These are phyloP conservation scores for Centropristis striata DNA, from an alignment of 2,113 vertebrate genomes.

Conservation along the genomic window DNA sequence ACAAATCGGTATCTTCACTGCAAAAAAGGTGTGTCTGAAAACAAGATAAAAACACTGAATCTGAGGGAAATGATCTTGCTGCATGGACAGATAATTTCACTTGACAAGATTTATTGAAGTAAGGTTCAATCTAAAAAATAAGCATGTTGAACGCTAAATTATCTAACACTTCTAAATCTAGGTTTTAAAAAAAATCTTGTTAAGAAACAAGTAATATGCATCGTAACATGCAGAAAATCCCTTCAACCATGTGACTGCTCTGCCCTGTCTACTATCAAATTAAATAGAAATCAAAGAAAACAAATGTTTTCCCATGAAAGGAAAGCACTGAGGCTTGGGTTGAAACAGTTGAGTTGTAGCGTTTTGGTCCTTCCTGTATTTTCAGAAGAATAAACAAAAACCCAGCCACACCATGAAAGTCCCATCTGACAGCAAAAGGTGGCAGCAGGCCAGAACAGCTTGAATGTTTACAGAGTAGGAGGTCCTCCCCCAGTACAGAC, in stretches of 20 bases:
- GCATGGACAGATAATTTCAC: too few relatives aligned
- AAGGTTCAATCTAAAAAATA: too few relatives aligned
- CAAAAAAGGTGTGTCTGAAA: too few relatives aligned
- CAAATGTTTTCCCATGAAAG: not conserved
- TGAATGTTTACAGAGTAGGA: not conserved
- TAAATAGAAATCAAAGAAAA: not conserved
- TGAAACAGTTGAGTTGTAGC: not conserved
- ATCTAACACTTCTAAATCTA: too few relatives aligned
- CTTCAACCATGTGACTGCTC: not conserved
- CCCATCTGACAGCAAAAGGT: not conserved
- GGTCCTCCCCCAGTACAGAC: not conserved
- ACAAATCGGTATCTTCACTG: not conserved
- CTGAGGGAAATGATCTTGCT: too few relatives aligned
- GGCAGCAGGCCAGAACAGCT: not conserved
- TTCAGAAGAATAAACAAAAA: not conserved
- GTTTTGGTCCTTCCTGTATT: not conserved
- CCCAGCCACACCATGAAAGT: not conserved
- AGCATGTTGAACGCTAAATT: too few relatives aligned
- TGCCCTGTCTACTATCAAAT: not conserved
- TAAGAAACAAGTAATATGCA: too few relatives aligned
- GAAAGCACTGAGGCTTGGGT: not conserved
- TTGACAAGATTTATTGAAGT: too few relatives aligned
- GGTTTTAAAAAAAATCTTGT: too few relatives aligned
- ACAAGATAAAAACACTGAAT: too few relatives aligned
- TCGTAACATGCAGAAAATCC: not conserved